Evolutionary conservation across 2,797 vertebrate genomes (phyloP).

Genomic region (Sebastes ruberrimus): DNA sequence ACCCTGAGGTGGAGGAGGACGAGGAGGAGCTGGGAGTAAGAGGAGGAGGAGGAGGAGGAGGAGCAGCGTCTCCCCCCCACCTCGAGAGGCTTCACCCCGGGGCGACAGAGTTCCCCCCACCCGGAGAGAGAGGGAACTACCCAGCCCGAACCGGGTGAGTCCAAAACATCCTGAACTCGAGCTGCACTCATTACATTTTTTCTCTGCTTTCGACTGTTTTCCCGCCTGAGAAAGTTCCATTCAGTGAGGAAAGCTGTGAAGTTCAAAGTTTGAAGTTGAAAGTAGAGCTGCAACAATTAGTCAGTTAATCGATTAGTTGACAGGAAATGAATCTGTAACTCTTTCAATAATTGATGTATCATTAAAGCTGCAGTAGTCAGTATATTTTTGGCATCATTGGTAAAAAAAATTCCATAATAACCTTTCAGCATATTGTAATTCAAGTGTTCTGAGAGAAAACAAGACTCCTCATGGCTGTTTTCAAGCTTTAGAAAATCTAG

Average conservation of each 20-base stretch:
- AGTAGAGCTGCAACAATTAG: not conserved
- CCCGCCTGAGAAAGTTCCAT: not conserved
- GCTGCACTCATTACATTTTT: not conserved
- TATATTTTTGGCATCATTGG: too few relatives aligned
- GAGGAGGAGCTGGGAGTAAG: conserved; percentile 36
- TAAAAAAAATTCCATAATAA: too few relatives aligned
- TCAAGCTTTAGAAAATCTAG: too few relatives aligned
- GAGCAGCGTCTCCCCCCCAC: not conserved
- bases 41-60: conserved; percentile 3
- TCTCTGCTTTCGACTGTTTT: not conserved
- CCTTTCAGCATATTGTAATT: too few relatives aligned
- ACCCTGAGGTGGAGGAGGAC: conserved; percentile 72
- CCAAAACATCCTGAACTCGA: not conserved
- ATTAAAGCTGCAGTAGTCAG: not conserved
- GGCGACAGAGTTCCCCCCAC: conserved; percentile 5
- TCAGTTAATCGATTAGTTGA: not conserved
- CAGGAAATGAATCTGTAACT: not conserved
- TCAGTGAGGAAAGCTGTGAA: not conserved
- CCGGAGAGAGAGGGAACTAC: conserved; percentile 21
- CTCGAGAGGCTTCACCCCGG: not conserved
- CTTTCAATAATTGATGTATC: not conserved
- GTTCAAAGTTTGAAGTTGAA: not conserved
- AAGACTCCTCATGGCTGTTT: too few relatives aligned
- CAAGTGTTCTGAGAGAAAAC: too few relatives aligned
- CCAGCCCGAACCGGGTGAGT: conserved; percentile 74